phyloP scores from a whole-genome alignment of 2,113 vertebrate genomes.

The Pelodiscus sinensis region DNA sequence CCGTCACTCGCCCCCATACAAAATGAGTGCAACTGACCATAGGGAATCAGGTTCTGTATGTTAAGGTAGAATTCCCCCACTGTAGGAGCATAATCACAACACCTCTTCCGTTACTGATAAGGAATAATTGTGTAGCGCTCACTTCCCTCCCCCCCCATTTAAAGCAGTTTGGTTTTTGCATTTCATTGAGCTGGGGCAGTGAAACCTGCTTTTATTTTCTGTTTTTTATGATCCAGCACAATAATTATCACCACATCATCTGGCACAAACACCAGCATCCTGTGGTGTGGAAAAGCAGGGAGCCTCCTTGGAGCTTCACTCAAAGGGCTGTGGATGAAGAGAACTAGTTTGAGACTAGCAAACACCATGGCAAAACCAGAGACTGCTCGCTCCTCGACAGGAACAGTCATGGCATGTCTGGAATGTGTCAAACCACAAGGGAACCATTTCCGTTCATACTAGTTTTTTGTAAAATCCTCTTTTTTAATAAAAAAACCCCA shows the following conservation, averaged over 20 bases:
- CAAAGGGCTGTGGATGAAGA: neutral
- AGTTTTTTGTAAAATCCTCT: conserved; percentile 49
- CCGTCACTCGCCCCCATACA: neutral
- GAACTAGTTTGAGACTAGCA: neutral
- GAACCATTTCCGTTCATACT: conserved; percentile 48
- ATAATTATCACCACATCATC: neutral
- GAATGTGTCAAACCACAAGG: conserved; percentile 65
- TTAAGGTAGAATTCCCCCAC: neutral
- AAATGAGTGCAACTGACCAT: neutral
- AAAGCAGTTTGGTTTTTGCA: neutral
- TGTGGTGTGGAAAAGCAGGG: neutral
- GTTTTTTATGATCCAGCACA: neutral
- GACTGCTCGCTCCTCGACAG: conserved; percentile 49
- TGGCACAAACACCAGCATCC: neutral
- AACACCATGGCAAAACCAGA: neutral
- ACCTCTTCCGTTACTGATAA: conserved; percentile 45
- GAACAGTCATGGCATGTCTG: conserved; percentile 63
- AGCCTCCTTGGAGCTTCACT: neutral
- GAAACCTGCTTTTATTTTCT: neutral
- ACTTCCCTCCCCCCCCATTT: conserved; percentile 47
- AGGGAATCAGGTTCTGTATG: neutral
- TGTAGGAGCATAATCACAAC: conserved; percentile 14
- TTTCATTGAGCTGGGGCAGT: neutral
- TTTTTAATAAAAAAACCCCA: neutral
- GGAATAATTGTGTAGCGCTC: conserved; percentile 39